A percentile compares a stretch with the other conserved stretches of the same genome.
These are phyloP conservation scores for Phocoena phocoena DNA, from an alignment of 2,113 vertebrate genomes.

Conservation along the genomic window DNA sequence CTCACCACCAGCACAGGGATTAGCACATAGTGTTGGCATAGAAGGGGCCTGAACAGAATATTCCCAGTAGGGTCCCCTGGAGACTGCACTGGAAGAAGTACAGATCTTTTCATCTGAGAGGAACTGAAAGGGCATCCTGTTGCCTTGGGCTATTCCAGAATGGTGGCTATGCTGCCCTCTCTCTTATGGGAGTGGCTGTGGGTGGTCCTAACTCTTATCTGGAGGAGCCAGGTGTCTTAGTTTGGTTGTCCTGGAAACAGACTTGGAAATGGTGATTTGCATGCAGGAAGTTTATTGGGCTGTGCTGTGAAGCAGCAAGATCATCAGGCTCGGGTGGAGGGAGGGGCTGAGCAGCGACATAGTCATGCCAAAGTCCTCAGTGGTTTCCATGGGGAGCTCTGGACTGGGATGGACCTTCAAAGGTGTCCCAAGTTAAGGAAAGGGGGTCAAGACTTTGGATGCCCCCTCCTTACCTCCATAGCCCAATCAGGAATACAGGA, in stretches of 20 bases:
- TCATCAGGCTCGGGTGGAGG: background rate
- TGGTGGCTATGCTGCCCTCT: background rate
- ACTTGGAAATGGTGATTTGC: background rate
- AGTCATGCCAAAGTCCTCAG: background rate
- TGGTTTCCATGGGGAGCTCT: background rate
- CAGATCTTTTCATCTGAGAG: background rate
- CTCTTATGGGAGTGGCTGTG: background rate
- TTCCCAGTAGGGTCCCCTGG: background rate
- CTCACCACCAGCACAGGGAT: background rate
- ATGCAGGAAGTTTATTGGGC: background rate
- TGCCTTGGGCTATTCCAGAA: background rate
- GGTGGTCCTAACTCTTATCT: background rate
- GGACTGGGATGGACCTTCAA: background rate
- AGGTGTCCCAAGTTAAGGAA: background rate
- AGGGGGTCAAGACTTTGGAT: background rate
- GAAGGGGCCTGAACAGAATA: background rate
- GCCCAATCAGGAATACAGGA: background rate
- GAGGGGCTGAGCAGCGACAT: fast-evolving
- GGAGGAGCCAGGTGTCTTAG: background rate
- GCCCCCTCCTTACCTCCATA: background rate
- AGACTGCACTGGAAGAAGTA: background rate
- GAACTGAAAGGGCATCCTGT: background rate
- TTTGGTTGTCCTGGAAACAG: background rate
- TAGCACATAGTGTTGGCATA: background rate
- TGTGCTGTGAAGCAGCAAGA: background rate